Evolutionary conservation across 2,888 invertebrate species (phyloP), one percentile per base, ranked within the genome.

Genomic region (Caenorhabditis plicata): DNA sequence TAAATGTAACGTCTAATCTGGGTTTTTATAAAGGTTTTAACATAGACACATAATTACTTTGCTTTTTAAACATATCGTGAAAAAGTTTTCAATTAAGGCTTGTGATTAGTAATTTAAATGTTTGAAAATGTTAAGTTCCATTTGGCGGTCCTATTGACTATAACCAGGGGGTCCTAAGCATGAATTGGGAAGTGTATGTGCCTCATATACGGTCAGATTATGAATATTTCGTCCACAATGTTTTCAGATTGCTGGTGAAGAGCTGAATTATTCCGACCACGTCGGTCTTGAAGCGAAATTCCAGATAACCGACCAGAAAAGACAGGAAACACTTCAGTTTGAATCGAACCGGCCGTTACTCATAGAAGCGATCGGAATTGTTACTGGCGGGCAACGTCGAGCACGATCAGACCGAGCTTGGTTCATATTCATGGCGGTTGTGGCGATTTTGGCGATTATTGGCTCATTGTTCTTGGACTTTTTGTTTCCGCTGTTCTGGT

Each of bases 221-320:
- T n/a, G n/a, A n/a, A n/a, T n/a, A n/a, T n/a, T n/a, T n/a, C n/a
- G n/a, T n/a, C n/a, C n/a, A n/a, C n/a, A n/a, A n/a, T n/a, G n/a
- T 13, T 19, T 46, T 3, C 3, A 50, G 29, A 65, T 70, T 22
- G 60, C 64, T 8, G 52, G 50, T 7, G 67, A 67, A 43, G 60
- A 64, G 32, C 51, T 71, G 27, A 75, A 75, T 55, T 78, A 72
- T 45, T 80, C 80, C 17, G 80, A 80, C 51, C 80, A 80, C 56
- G 56, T 70, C 7, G 80, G 76, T 7, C 66, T 80, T 7, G 49
- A 57, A 15, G 77, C 80, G 5, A 31, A 57, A 3, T 78, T 78
- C 52, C 55, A 61, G 22, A 50, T 78, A 25, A 60, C 68, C 20
- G 52, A 55, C 26, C 39, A 43, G 1, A 50, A 49, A 25, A 20